Evolutionary conservation across 1,140 invertebrate genomes (phyloP).

Genomic region (Drosophila micromelanica): DNA sequence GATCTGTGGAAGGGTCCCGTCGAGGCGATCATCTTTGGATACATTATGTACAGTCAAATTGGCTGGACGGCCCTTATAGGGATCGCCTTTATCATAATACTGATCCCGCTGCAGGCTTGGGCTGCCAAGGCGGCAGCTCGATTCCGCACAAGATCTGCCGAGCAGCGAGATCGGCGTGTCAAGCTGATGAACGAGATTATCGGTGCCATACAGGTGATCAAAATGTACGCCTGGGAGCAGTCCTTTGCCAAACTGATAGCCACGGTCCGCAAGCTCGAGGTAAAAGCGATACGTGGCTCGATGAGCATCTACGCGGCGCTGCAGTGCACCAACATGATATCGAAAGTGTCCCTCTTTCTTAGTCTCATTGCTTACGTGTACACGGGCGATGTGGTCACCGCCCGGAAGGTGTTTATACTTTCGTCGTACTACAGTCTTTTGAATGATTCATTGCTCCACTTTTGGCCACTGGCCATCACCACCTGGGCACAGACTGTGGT

Average conservation of each 20-base stretch:
- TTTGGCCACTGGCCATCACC: conserved; percentile 88
- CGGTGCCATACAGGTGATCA: conserved; percentile 89
- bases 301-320: conserved; percentile 83
- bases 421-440: conserved; percentile 85
- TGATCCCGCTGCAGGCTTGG: conserved; percentile 93
- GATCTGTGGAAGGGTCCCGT: conserved; percentile 75
- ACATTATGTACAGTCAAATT: conserved; percentile 85
- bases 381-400: conserved; percentile 86
- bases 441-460: conserved; percentile 86
- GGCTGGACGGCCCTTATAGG: conserved; percentile 90
- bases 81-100: conserved; percentile 89
- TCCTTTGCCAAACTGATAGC: conserved; percentile 88
- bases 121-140: conserved; percentile 86
- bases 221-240: conserved; percentile 93
- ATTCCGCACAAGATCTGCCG: conserved; percentile 87
- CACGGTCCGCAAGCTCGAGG: conserved; percentile 85
- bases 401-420: conserved; percentile 86
- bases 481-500: conserved; percentile 86
- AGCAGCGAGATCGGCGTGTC: conserved; percentile 91
- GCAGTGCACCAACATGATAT: conserved; percentile 85
- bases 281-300: conserved; percentile 85
- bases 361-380: conserved; percentile 87
- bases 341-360: conserved; percentile 88
- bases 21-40: conserved; percentile 85
- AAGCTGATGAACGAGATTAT: conserved; percentile 93